These are phyloP conservation scores for Columba livia DNA, from an alignment of 2,113 vertebrate species.

Conservation along the genomic window DNA sequence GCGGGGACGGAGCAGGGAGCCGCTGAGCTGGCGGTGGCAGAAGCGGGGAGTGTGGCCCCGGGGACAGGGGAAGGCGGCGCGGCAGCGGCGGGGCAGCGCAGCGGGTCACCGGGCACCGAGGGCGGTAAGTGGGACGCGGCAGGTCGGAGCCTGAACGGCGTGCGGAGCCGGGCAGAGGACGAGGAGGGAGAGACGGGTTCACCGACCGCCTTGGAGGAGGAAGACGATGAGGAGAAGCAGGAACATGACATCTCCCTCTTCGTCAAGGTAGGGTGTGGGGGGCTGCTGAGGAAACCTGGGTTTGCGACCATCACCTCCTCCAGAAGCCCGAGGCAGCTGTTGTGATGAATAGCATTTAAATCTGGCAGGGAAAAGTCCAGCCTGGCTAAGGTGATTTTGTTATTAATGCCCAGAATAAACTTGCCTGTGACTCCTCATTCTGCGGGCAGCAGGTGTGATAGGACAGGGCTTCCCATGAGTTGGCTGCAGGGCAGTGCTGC, in stretches of 20 bases:
- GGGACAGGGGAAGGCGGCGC: neutral
- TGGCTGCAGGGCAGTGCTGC: neutral
- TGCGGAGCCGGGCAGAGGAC: neutral
- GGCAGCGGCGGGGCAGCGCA: neutral
- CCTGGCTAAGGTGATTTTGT: neutral
- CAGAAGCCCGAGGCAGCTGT: neutral
- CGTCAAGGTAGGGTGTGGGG: conserved; percentile 77
- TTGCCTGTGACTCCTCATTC: neutral
- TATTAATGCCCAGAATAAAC: neutral
- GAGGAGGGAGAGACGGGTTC: neutral
- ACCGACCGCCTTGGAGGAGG: neutral
- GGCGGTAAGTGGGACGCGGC: neutral
- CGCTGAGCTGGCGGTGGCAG: neutral
- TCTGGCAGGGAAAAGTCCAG: neutral
- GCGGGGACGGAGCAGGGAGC: neutral
- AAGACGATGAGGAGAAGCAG: conserved; percentile 12
- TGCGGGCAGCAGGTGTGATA: rapidly evolving
- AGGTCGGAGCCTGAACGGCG: conserved; percentile 21
- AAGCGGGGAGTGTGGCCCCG: neutral
- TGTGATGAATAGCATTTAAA: neutral
- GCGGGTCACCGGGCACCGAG: neutral
- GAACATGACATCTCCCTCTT: conserved; percentile 87
- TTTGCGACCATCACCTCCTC: rapidly evolving
- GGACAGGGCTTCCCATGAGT: neutral
- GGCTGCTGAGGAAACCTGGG: neutral